Percentiles rank a stretch among this genome's conserved stretches.
Evolutionary conservation across 2,797 vertebrate species (phyloP).

Genomic region (Acanthornis magna): DNA sequence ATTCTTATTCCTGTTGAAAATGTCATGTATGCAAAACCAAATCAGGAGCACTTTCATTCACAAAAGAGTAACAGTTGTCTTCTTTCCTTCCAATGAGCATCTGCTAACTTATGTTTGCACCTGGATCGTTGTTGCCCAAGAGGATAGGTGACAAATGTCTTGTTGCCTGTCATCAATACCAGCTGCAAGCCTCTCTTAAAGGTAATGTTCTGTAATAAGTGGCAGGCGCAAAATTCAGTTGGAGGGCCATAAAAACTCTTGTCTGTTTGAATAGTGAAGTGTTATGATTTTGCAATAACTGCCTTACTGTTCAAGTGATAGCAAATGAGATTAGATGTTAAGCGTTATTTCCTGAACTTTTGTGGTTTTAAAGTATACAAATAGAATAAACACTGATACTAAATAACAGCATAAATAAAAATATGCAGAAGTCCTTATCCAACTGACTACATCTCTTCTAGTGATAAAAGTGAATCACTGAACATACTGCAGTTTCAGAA

Average conservation of each 20-base stretch:
- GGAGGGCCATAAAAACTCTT: constrained; percentile 48
- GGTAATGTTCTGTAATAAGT: constrained; percentile 20
- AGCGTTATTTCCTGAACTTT: constrained; percentile 16
- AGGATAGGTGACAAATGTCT: constrained; percentile 23
- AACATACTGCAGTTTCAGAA: background rate
- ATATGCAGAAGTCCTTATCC: background rate
- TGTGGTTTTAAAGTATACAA: background rate
- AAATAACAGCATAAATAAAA: constrained; percentile 19
- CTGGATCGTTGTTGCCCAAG: constrained; percentile 3
- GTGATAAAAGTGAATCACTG: background rate
- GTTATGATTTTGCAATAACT: constrained; percentile 65
- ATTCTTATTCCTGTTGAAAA: background rate
- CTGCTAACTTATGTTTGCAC: constrained; percentile 41
- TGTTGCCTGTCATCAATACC: constrained; percentile 33
- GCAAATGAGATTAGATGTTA: constrained; percentile 16
- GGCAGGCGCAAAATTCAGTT: constrained; percentile 53
- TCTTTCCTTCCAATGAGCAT: constrained; percentile 8
- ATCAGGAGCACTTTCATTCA: background rate
- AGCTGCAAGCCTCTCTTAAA: constrained; percentile 55
- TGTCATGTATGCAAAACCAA: background rate
- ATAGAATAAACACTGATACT: background rate
- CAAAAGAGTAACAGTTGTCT: background rate
- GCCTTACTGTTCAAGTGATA: constrained; percentile 41
- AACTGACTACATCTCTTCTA: background rate
- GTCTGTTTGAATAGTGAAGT: constrained; percentile 58